Conservation (phyloP, 2,888 invertebrate genomes). For the Rambutsinella grinnellia region DNA sequence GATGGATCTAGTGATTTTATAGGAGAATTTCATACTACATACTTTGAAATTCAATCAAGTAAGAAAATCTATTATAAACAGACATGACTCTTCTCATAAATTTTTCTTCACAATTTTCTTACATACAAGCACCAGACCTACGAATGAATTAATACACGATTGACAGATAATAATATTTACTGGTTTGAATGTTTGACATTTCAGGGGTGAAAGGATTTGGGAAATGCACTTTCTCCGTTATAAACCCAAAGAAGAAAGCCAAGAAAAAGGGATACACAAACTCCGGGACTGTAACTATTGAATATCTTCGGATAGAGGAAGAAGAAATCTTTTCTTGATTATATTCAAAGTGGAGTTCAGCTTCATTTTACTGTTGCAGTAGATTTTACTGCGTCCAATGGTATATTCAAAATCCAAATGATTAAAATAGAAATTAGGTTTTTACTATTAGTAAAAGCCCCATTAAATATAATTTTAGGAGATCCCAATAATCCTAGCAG, state of each 20-base stretch:
- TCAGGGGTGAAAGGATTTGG: slow-evolving; percentile 60
- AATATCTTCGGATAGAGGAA: slow-evolving; percentile 61
- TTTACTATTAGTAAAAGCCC: too few species aligned
- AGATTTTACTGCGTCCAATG: slow-evolving; percentile 69
- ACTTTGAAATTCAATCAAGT: slow-evolving; percentile 68
- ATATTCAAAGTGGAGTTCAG: slow-evolving; percentile 70
- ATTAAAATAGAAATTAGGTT: too few species aligned
- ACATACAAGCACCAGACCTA: not conserved
- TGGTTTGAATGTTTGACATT: too few species aligned
- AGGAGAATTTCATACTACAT: slow-evolving; percentile 70
- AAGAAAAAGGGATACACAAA: slow-evolving; percentile 72
- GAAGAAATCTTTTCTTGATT: slow-evolving; percentile 71
- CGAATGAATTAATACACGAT: not conserved
- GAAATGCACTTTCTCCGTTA: slow-evolving; percentile 68
- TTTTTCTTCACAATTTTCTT: not conserved
- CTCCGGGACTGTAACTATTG: slow-evolving; percentile 71
- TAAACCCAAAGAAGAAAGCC: slow-evolving; percentile 70
- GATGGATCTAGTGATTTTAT: slow-evolving; percentile 71
- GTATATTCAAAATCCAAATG: too few species aligned
- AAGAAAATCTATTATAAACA: not conserved
- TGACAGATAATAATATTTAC: too few species aligned
- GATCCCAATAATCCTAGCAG: slow-evolving; percentile 67
- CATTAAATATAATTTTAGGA: too few species aligned
- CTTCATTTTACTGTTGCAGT: slow-evolving; percentile 68
- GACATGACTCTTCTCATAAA: too few species aligned